These are phyloP conservation scores for Eilema sororculum DNA, from an alignment of 2,888 invertebrate species.

Conservation along the genomic window DNA sequence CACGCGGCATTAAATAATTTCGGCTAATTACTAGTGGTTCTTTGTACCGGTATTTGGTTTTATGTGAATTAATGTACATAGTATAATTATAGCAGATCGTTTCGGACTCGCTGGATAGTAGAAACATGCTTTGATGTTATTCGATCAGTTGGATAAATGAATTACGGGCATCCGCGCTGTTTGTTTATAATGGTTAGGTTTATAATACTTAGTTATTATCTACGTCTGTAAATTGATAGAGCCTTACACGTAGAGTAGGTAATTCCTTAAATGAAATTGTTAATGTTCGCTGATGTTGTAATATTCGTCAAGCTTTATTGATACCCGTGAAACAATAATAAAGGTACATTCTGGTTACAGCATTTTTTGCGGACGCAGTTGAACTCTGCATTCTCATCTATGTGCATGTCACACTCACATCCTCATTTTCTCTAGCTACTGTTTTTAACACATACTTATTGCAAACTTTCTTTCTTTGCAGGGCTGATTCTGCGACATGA, in stretches of 20 bases:
- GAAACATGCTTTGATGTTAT: constrained; percentile 57
- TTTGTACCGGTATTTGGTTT: constrained; percentile 40
- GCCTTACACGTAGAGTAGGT: neutral
- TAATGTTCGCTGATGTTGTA: too few relatives aligned
- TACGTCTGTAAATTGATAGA: neutral
- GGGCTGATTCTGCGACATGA: constrained; percentile 39
- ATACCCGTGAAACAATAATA: too few relatives aligned
- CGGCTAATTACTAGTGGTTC: constrained; percentile 34
- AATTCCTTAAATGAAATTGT: neutral
- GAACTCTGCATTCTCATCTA: neutral
- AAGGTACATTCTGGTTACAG: neutral
- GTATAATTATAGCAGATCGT: neutral
- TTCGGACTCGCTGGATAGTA: constrained; percentile 5
- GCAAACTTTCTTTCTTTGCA: constrained; percentile 38
- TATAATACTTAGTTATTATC: neutral
- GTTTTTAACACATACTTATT: neutral
- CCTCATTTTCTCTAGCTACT: neutral
- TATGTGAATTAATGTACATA: constrained; percentile 14
- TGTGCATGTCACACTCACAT: neutral
- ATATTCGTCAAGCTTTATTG: too few relatives aligned
- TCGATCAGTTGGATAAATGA: constrained; percentile 50
- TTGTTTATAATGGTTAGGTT: neutral
- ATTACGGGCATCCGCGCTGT: constrained; percentile 21
- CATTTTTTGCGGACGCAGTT: neutral
- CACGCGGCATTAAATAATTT: constrained; percentile 45